Percentiles rank a stretch among this genome's conserved stretches.
Evolutionary conservation across 2,797 vertebrate species (phyloP).

Genomic region (Propithecus deckenii): DNA sequence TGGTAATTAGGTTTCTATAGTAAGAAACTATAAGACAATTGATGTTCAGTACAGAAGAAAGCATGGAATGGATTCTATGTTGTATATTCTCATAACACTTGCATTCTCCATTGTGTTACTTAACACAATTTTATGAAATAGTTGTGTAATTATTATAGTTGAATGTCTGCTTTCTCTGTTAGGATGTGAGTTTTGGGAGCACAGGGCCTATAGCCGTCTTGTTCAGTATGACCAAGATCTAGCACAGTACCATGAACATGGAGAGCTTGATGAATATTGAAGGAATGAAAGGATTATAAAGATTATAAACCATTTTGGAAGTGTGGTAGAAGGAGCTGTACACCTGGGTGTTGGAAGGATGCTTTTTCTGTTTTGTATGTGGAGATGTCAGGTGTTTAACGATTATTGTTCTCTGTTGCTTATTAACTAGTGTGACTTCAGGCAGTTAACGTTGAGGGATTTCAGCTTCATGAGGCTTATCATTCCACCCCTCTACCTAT

Average conservation of each 20-base stretch:
- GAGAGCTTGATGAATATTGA: neutral
- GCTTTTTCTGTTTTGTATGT: constrained; percentile 25
- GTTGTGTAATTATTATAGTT: constrained; percentile 4
- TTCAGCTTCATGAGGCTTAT: neutral
- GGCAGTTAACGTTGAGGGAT: neutral
- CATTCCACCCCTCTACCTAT: neutral
- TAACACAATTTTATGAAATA: neutral
- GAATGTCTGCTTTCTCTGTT: neutral
- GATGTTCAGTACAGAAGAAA: constrained; percentile 13
- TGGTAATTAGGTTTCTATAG: constrained; percentile 43
- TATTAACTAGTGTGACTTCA: neutral
- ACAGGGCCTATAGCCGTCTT: neutral
- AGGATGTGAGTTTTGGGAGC: neutral
- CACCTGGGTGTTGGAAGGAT: neutral
- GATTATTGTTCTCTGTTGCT: neutral
- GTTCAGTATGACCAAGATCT: neutral
- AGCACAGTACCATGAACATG: neutral
- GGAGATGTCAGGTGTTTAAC: neutral
- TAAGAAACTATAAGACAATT: neutral
- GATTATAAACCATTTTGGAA: neutral
- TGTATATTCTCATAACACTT: neutral
- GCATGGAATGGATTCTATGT: neutral
- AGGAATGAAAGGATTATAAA: neutral
- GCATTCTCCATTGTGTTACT: neutral
- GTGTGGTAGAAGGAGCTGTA: neutral